Evolutionary conservation across 2,888 invertebrate species (phyloP).

Genomic region (Tetragonula carbonaria): DNA sequence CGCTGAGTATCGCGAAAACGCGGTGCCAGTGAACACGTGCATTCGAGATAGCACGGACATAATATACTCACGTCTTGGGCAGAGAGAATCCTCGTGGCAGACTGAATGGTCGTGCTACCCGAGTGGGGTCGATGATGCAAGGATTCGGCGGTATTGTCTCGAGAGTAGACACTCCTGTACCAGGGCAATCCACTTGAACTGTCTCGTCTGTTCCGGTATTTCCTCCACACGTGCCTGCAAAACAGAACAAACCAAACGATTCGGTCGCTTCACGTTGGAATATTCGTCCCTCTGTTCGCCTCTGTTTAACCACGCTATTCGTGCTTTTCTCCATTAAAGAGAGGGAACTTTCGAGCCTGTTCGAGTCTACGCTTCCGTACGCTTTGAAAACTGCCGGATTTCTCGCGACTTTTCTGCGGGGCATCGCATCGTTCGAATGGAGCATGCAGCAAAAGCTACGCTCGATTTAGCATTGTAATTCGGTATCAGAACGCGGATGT

Average conservation of each 20-base stretch:
- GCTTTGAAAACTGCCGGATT: not conserved
- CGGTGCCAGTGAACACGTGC: not conserved
- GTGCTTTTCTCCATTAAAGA: not conserved
- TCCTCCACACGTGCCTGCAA: conserved; percentile 85
- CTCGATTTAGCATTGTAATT: not conserved
- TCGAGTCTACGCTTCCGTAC: not conserved
- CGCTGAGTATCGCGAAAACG: not conserved
- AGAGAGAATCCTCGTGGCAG: conserved; percentile 80
- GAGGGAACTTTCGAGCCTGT: not conserved
- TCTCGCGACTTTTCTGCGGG: not conserved
- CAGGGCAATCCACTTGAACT: conserved; percentile 79
- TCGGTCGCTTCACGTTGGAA: not conserved
- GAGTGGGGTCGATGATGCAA: conserved; percentile 79
- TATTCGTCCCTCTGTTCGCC: not conserved
- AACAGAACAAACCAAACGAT: conserved; percentile 1
- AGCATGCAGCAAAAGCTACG: too few species aligned
- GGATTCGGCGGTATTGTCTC: conserved; percentile 78
- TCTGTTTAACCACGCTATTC: not conserved
- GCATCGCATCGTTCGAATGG: not conserved
- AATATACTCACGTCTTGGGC: conserved; percentile 80
- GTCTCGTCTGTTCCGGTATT: conserved; percentile 84
- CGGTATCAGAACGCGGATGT: not conserved
- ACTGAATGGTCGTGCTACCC: conserved; percentile 77
- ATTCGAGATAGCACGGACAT: not conserved
- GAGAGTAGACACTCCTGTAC: conserved; percentile 79